Conservation (phyloP, 1,140 invertebrate genomes). For the Aphelinus certus region DNA sequence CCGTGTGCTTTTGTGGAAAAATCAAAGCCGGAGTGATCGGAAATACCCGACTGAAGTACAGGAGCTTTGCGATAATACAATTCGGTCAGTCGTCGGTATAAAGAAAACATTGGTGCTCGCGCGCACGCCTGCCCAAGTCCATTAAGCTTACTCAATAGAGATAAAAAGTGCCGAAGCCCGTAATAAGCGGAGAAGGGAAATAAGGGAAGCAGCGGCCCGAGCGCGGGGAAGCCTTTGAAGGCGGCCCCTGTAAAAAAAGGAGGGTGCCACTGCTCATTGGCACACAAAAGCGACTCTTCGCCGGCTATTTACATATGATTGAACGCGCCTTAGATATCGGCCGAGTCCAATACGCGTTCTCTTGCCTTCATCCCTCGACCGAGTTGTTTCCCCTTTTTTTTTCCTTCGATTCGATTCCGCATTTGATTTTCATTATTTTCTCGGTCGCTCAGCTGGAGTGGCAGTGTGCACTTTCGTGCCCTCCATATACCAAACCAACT, state of each 20-base stretch:
- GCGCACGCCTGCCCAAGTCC: not conserved
- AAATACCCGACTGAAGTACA: no score
- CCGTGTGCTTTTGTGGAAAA: no score
- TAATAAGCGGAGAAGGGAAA: not conserved
- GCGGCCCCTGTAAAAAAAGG: not conserved
- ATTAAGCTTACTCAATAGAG: slow-evolving; percentile 7
- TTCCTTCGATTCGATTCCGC: not conserved
- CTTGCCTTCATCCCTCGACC: not conserved
- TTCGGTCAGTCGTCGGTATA: not conserved
- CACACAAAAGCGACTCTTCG: not conserved
- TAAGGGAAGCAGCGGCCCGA: not conserved
- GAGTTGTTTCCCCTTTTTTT: not conserved
- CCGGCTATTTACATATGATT: not conserved
- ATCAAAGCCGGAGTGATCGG: no score
- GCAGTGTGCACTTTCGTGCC: no score
- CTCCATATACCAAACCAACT: no score
- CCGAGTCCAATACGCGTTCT: not conserved
- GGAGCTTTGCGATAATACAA: not conserved
- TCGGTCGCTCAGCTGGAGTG: no score
- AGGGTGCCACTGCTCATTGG: not conserved
- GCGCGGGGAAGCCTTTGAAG: slow-evolving; percentile 8
- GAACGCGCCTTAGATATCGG: not conserved
- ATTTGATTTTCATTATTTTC: no score
- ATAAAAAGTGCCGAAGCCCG: not conserved
- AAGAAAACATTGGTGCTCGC: not conserved